Evolutionary conservation across 2,797 vertebrate species (phyloP).

Genomic region (Paedocypris micromegethes): DNA sequence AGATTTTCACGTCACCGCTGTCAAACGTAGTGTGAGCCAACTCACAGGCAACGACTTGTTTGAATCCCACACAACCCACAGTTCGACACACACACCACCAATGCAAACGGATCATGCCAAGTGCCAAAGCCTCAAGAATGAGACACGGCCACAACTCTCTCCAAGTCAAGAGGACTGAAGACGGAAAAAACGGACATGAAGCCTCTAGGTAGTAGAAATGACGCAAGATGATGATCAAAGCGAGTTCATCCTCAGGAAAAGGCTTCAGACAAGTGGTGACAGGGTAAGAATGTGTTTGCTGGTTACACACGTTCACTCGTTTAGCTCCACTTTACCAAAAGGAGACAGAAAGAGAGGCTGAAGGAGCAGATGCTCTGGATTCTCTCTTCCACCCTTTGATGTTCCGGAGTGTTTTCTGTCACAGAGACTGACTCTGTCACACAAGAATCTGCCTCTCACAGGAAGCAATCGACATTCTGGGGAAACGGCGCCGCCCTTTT

Average conservation of each 20-base stretch:
- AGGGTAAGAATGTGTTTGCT: slow-evolving; percentile 51
- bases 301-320: slow-evolving; percentile 63
- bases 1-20: slow-evolving; percentile 10
- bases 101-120: slow-evolving; percentile 24
- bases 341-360: slow-evolving; percentile 38
- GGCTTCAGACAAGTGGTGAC: slow-evolving; percentile 65
- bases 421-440: slow-evolving; percentile 52
- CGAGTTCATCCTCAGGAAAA: slow-evolving; percentile 57
- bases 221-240: slow-evolving; percentile 38
- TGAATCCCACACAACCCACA: slow-evolving; percentile 27
- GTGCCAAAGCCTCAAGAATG: slow-evolving; percentile 18
- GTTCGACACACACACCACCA: slow-evolving; percentile 14
- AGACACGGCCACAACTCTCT: slow-evolving; percentile 2
- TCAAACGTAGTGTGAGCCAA: slow-evolving; percentile 19
- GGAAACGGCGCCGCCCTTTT: slow-evolving; percentile 59
- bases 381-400: slow-evolving; percentile 57
- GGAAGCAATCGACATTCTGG: slow-evolving; percentile 64
- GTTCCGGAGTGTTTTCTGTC: slow-evolving; percentile 54
- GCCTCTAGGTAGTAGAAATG: slow-evolving; percentile 41
- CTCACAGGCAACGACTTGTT: slow-evolving; percentile 30
- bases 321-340: slow-evolving; percentile 48
- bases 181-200: neutral
- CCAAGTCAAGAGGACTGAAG: neutral
- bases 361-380: slow-evolving; percentile 50
- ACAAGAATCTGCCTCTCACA: slow-evolving; percentile 61